phyloP scores from a whole-genome alignment of 2,888 invertebrate genomes.

The Venusia cambrica region DNA sequence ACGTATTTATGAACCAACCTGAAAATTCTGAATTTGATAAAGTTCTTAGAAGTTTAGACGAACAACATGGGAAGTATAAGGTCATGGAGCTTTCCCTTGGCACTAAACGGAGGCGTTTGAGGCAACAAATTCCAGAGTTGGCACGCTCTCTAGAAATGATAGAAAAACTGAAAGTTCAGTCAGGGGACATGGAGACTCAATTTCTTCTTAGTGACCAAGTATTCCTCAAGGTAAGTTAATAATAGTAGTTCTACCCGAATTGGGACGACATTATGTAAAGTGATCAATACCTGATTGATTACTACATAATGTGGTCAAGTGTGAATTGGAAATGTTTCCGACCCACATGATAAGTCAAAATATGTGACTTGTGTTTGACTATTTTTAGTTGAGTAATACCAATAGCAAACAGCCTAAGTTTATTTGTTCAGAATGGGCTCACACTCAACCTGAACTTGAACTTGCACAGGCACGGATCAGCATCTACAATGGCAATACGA shows the following conservation, averaged over 20 bases:
- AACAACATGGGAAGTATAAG: conserved; percentile 97
- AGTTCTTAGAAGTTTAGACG: conserved; percentile 93
- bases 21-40: conserved; percentile 93
- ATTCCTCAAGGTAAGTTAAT: conserved; percentile 78
- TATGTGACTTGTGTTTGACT: no score
- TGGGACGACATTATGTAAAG: no score
- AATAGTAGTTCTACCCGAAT: not conserved
- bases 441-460: no score
- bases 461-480: no score
- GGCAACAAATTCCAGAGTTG: conserved; percentile 96
- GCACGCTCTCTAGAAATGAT: conserved; percentile 95
- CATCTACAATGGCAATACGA: no score
- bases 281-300: no score
- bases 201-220: conserved; percentile 97
- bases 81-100: conserved; percentile 97
- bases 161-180: conserved; percentile 90
- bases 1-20: conserved; percentile 91
- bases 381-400: no score
- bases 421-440: no score
- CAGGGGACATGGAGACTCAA: conserved; percentile 91
- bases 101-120: conserved; percentile 91
- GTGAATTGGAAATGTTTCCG: no score
- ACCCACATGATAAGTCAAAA: no score
- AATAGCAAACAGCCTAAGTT: no score
- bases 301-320: no score